Evolutionary conservation across 2,797 vertebrate genomes (phyloP), one percentile per base, ranked within the genome.

Genomic region (Gorsachius magnificus): DNA sequence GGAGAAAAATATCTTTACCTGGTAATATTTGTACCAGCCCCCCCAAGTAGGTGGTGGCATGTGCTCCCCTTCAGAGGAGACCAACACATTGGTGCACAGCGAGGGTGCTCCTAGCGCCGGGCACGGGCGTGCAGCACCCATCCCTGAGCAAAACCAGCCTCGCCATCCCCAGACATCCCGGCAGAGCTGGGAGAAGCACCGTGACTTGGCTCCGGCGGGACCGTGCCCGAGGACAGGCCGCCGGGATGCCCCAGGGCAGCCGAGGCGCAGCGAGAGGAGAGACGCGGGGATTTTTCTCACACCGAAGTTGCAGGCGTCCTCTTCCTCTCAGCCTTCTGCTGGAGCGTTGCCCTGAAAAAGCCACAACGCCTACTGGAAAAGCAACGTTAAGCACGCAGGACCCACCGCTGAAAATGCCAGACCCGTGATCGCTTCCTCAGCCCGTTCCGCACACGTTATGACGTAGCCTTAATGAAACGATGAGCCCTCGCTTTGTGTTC

Each of bases 21-120:
- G 5, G 20, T 35, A 60, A 17, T 14, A 5, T n/a, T 43, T 41
- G 19, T 12, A 15, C 57, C 60, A 43, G 56, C 9, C 18, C 17
- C n/a, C 46, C 13, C 13, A 48, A 2, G 5, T 1, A 24, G 28
- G 46, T 13, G 17, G 22, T 0, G 2, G 35, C 21, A 0, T 35
- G 43, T 5, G 28, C n/a, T 51, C 4, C 21, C 33, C 13, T 51
- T 13, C 28, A 11, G 65, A 46, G 54, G 20, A 72, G 12, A 36
- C 1, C 4, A 13, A 0, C 21, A 4, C 41, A 21, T 3, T 36
- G 14, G 2, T 9, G n/a, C 7, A 6, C 5, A 4, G 31, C 4
- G 1, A 24, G 18, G 4, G 6, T 6, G 26, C 33, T 51, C 36
- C 51, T 17, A 2, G 41, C 4, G 6, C 22, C 1, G 13, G 36